A percentile compares a stretch with the other conserved stretches of the same genome.
Conservation (phyloP, 2,797 vertebrate genomes). For the Centropyge bicolor region DNA sequence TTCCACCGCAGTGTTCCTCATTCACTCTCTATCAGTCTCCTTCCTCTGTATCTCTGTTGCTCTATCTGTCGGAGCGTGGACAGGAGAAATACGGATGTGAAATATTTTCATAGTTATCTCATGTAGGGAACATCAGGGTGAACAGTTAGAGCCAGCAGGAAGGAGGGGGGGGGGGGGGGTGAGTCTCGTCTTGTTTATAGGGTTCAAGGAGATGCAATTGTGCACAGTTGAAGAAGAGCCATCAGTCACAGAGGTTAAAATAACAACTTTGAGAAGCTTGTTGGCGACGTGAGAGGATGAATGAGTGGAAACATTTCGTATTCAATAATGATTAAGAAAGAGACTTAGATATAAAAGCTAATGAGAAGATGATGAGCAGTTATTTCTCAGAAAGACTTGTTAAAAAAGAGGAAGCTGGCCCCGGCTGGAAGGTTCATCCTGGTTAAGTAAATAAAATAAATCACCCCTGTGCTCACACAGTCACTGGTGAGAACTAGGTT, state of each 20-base stretch:
- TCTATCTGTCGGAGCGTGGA: slow-evolving; percentile 36
- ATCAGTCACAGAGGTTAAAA: slow-evolving; percentile 59
- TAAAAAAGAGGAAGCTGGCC: slow-evolving; percentile 27
- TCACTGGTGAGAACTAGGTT: slow-evolving; percentile 38
- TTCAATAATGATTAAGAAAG: not conserved
- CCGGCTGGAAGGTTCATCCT: slow-evolving; percentile 25
- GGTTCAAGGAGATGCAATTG: slow-evolving; percentile 60
- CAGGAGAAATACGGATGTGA: slow-evolving; percentile 25
- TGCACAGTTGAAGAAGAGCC: slow-evolving; percentile 48
- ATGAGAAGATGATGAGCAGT: not conserved
- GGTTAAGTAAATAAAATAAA: slow-evolving; percentile 63
- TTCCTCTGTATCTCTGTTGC: slow-evolving; percentile 36
- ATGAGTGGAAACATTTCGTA: not conserved
- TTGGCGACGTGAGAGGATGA: not conserved
- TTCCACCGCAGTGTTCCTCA: slow-evolving; percentile 23
- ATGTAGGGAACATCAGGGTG: slow-evolving; percentile 50
- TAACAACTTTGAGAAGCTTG: slow-evolving; percentile 38
- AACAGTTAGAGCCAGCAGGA: slow-evolving; percentile 55
- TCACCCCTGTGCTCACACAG: slow-evolving; percentile 30
- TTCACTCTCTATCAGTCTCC: slow-evolving; percentile 31
- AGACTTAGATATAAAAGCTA: not conserved
- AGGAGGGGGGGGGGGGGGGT: slow-evolving; percentile 44
- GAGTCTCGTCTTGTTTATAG: slow-evolving; percentile 35
- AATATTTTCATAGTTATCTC: slow-evolving; percentile 64
- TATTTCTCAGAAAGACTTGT: slow-evolving; percentile 1